Evolutionary conservation across 2,797 vertebrate genomes (phyloP).

Genomic region (Myotis pilosus): DNA sequence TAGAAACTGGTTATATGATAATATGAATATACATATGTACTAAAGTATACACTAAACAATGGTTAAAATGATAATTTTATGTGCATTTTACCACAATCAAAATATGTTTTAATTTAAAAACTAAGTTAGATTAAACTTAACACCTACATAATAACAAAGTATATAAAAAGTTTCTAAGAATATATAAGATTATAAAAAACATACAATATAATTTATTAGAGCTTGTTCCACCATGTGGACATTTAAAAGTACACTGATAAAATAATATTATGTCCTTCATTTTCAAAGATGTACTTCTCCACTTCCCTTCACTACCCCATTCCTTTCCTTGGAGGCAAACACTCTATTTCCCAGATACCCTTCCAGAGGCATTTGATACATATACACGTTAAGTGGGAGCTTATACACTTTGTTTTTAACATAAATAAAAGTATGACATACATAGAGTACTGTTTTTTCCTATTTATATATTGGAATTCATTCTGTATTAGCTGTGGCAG

Average conservation of each 20-base stretch:
- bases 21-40: not conserved
- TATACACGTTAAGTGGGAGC: not conserved
- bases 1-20: not conserved
- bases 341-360: not conserved
- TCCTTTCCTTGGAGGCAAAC: not conserved
- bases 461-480: not conserved
- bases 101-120: not conserved
- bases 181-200: not conserved
- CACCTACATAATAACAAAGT: not conserved
- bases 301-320: not conserved
- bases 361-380: not conserved
- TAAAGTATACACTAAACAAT: not conserved
- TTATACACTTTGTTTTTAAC: not conserved
- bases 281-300: not conserved
- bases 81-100: not conserved
- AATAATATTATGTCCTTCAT: not conserved
- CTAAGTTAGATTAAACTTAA: not conserved
- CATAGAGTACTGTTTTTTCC: not conserved
- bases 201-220: not conserved
- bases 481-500: not conserved
- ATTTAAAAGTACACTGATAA: not conserved
- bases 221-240: not conserved
- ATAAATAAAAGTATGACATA: not conserved
- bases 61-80: not conserved
- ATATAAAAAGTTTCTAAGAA: slow-evolving; percentile 1